Evolutionary conservation across 1,140 invertebrate genomes (phyloP).

Genomic region (Nylanderia fulva): DNA sequence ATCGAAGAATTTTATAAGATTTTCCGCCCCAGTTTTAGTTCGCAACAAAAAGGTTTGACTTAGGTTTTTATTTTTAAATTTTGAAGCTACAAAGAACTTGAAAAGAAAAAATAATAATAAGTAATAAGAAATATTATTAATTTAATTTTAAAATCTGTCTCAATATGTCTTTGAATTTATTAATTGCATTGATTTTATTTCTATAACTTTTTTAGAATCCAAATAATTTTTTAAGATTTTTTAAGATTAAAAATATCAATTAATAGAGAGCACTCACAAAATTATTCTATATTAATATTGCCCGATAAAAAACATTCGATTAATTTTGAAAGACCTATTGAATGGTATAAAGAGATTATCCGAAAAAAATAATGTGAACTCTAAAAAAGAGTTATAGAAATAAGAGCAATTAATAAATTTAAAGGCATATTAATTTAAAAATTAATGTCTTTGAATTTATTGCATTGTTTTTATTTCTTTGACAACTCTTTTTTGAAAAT

Average conservation of each 20-base stretch:
- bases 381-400: no score
- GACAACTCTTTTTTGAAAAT: not conserved
- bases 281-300: no score
- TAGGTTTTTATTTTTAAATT: not conserved
- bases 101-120: not conserved
- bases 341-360: no score
- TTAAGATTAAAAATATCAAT: no score
- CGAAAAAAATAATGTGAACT: no score
- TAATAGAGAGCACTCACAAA: no score
- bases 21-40: not conserved
- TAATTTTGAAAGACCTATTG: no score
- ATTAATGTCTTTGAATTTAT: not conserved
- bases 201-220: not conserved
- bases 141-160: conserved; percentile 8
- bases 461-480: not conserved
- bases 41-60: not conserved
- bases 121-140: not conserved
- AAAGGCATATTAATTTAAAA: conserved; percentile 12
- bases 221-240: no score
- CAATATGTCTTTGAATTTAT: not conserved
- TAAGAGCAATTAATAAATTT: no score
- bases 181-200: not conserved
- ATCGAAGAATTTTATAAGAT: not conserved
- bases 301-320: no score
- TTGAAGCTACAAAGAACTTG: not conserved